phyloP scores from a whole-genome alignment of 2,113 vertebrate species.

The Myodes glareolus region DNA sequence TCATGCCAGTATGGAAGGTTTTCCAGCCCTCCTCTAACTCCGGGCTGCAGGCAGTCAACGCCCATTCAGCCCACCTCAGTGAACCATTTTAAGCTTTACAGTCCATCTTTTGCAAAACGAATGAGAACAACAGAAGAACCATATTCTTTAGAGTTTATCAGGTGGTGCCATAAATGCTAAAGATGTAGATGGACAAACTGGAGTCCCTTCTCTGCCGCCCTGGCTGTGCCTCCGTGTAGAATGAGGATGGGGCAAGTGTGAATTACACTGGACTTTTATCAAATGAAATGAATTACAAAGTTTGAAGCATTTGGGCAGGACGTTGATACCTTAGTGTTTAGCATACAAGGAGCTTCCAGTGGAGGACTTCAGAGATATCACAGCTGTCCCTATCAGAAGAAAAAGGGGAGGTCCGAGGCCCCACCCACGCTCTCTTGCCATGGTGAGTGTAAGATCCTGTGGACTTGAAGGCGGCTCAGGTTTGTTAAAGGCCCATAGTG shows the following conservation, averaged over 20 bases:
- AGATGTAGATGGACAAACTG: fast-evolving
- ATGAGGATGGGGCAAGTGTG: neutral
- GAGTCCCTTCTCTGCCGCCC: fast-evolving
- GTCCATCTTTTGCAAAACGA: neutral
- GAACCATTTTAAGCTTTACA: neutral
- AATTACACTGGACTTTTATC: neutral
- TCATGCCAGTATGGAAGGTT: too few species aligned
- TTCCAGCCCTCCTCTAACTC: neutral
- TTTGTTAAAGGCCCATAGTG: neutral
- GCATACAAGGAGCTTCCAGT: neutral
- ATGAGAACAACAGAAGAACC: neutral
- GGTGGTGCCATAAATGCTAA: fast-evolving
- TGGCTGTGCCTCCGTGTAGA: neutral
- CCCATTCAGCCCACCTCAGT: neutral
- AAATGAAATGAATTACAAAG: neutral
- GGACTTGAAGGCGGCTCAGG: fast-evolving
- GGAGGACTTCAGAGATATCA: fast-evolving
- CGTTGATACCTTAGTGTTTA: neutral
- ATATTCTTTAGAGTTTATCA: neutral
- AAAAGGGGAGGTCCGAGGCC: fast-evolving
- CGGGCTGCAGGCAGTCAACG: neutral
- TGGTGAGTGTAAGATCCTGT: neutral
- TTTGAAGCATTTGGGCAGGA: neutral
- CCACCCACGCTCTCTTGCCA: neutral
- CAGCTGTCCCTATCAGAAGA: fast-evolving